Conservation (phyloP, 2,888 invertebrate species). For the Drosophila cognata region DNA sequence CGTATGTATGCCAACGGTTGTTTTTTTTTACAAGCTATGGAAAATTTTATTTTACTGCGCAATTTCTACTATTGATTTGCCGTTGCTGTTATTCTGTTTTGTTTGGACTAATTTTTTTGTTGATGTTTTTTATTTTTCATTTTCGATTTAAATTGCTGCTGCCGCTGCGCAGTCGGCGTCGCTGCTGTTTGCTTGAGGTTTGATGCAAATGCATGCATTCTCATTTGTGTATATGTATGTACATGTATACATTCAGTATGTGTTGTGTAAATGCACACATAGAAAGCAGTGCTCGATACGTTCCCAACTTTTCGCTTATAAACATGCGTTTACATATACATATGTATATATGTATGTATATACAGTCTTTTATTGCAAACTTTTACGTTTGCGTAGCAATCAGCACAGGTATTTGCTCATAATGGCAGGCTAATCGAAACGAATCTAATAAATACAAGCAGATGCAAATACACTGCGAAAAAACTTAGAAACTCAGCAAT, state of each 20-base stretch:
- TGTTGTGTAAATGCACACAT: background rate
- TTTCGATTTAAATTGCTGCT: slow-evolving; percentile 16
- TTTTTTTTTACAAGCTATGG: slow-evolving; percentile 61
- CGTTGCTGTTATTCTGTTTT: slow-evolving; percentile 40
- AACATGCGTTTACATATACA: background rate
- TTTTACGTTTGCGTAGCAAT: slow-evolving; percentile 14
- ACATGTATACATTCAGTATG: background rate
- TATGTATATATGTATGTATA: background rate
- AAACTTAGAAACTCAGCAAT: background rate
- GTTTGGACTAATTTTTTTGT: slow-evolving; percentile 10
- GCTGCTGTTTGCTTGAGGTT: slow-evolving; percentile 9
- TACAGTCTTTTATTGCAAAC: background rate
- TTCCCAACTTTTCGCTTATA: slow-evolving; percentile 5
- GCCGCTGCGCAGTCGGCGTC: slow-evolving; percentile 22
- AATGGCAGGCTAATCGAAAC: slow-evolving; percentile 17
- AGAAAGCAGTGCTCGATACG: slow-evolving; percentile 7
- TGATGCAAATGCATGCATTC: slow-evolving; percentile 22
- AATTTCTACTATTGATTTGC: slow-evolving; percentile 74
- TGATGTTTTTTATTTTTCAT: slow-evolving; percentile 14
- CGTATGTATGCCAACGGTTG: slow-evolving; percentile 50
- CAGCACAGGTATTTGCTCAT: slow-evolving; percentile 12
- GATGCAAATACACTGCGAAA: slow-evolving; percentile 24
- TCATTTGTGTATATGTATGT: background rate
- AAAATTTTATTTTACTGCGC: slow-evolving; percentile 73
- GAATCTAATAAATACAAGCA: slow-evolving; percentile 5